These are phyloP conservation scores for Cnemophilus loriae DNA, from an alignment of 2,113 vertebrate genomes.

Conservation along the genomic window DNA sequence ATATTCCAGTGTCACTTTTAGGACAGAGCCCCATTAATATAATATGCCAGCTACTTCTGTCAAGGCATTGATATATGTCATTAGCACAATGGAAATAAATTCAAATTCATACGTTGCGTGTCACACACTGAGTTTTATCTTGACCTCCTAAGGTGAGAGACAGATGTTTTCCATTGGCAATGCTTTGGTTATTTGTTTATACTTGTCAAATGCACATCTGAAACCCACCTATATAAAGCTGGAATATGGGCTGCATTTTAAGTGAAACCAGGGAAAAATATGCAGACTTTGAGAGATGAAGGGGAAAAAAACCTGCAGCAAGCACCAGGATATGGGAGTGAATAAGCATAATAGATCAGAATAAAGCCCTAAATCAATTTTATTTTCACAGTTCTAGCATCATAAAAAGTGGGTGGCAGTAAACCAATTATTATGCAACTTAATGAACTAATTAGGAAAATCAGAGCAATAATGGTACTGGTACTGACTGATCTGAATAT, in stretches of 20 bases:
- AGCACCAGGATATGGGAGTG: conserved; percentile 68
- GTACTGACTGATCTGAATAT: conserved; percentile 79
- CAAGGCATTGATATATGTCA: conserved; percentile 27
- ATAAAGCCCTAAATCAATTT: conserved; percentile 78
- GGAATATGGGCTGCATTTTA: conserved; percentile 56
- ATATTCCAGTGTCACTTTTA: background rate
- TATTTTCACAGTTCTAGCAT: conserved; percentile 75
- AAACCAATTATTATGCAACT: conserved; percentile 83
- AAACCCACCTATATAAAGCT: conserved; percentile 69
- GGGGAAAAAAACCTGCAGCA: conserved; percentile 58
- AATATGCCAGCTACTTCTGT: background rate
- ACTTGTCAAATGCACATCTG: conserved; percentile 48
- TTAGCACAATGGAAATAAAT: conserved; percentile 47
- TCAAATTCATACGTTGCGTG: background rate
- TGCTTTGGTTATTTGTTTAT: conserved; percentile 51
- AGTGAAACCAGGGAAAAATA: conserved; percentile 45
- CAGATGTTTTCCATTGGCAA: conserved; percentile 63
- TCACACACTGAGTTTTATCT: conserved; percentile 59
- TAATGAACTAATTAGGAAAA: conserved; percentile 85
- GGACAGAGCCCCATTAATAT: background rate
- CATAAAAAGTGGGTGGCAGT: conserved; percentile 79
- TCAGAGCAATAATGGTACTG: conserved; percentile 77
- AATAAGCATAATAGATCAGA: conserved; percentile 73
- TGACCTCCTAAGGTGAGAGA: conserved; percentile 72
- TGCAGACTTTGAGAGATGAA: conserved; percentile 12